These are phyloP conservation scores for Bolborhynchus lineola DNA, from an alignment of 2,113 vertebrate genomes.

Conservation along the genomic window DNA sequence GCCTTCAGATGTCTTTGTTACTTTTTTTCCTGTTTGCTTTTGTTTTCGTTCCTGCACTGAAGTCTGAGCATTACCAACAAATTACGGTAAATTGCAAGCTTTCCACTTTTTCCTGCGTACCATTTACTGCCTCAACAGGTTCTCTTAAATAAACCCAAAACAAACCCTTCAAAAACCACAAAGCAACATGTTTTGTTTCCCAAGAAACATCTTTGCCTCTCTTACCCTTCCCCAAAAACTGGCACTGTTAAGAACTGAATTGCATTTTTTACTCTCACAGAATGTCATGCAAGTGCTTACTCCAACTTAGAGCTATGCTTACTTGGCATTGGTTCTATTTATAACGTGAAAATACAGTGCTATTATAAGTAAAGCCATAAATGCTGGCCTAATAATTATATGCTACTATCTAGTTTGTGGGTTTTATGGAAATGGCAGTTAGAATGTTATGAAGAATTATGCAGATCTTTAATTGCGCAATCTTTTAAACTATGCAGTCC, in stretches of 20 bases:
- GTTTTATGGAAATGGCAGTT: constrained; percentile 23
- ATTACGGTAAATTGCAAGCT: background rate
- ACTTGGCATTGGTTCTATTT: background rate
- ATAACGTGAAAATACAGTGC: constrained; percentile 35
- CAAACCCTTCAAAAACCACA: background rate
- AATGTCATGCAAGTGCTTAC: background rate
- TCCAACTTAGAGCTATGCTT: background rate
- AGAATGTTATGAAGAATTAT: constrained; percentile 2
- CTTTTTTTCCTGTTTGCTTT: background rate
- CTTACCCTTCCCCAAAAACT: constrained; percentile 5
- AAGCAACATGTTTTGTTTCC: background rate
- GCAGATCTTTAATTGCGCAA: constrained; percentile 38
- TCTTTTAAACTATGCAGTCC: constrained; percentile 42
- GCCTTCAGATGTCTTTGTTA: background rate
- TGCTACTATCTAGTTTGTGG: constrained; percentile 9
- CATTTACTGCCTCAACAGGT: background rate
- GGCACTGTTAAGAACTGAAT: background rate
- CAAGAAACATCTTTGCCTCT: background rate
- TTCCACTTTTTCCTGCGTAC: background rate
- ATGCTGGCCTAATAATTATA: constrained; percentile 27
- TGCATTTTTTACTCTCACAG: background rate
- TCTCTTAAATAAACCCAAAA: background rate
- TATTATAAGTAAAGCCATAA: constrained; percentile 21
- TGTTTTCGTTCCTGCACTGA: background rate
- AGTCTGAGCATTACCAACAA: background rate